phyloP scores from a whole-genome alignment of 2,113 vertebrate species.

The Pleuronectes platessa region DNA sequence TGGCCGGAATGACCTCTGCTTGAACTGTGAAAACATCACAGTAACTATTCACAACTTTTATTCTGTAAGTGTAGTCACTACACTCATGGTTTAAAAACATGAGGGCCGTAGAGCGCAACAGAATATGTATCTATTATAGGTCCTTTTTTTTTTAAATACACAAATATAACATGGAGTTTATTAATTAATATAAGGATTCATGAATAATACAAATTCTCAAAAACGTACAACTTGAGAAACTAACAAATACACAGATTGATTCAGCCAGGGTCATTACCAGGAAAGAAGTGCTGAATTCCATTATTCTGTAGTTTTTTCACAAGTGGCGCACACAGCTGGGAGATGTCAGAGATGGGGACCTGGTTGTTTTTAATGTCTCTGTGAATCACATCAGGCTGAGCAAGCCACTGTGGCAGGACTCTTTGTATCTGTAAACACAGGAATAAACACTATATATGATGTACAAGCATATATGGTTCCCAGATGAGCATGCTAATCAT shows the following conservation, averaged over 20 bases:
- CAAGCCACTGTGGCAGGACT: slow-evolving; percentile 91
- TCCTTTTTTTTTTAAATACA: too few relatives aligned
- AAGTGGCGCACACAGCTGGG: slow-evolving; percentile 84
- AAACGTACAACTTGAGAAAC: too few relatives aligned
- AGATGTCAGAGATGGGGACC: slow-evolving; percentile 78
- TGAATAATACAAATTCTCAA: background rate
- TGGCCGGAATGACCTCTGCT: slow-evolving; percentile 90
- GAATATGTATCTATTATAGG: too few relatives aligned
- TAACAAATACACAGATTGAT: background rate
- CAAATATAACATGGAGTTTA: too few relatives aligned
- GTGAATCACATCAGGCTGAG: slow-evolving; percentile 86
- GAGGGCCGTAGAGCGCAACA: too few relatives aligned
- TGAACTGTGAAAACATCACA: slow-evolving; percentile 83
- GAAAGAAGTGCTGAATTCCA: slow-evolving; percentile 89
- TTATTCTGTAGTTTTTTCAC: slow-evolving; percentile 84
- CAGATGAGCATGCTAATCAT: background rate
- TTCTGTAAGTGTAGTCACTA: background rate
- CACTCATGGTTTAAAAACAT: background rate
- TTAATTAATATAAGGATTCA: too few relatives aligned
- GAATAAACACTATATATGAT: background rate
- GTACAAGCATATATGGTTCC: too few relatives aligned
- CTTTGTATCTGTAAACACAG: slow-evolving; percentile 82
- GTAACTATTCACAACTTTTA: background rate
- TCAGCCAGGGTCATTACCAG: slow-evolving; percentile 80
- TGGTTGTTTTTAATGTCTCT: slow-evolving; percentile 86